These are phyloP conservation scores for Acleris sparsana DNA, from an alignment of 2,888 invertebrate species.

Conservation along the genomic window DNA sequence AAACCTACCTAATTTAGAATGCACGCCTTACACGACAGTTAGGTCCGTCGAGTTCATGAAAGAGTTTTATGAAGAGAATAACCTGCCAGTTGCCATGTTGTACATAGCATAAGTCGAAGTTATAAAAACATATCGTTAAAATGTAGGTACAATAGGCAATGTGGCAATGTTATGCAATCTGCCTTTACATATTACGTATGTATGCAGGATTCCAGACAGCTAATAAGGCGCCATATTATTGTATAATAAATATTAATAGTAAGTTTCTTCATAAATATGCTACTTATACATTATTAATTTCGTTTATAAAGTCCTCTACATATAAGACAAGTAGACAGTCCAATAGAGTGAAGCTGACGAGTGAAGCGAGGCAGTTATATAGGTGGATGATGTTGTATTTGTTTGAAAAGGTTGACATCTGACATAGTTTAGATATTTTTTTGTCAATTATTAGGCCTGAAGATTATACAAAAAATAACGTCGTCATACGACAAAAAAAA, in stretches of 20 bases:
- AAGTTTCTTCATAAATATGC: background rate
- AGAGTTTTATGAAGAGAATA: no score
- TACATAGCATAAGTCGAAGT: background rate
- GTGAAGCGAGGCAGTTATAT: background rate
- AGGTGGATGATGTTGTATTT: no score
- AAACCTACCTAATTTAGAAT: no score
- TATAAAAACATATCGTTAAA: background rate
- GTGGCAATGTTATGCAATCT: slow-evolving; percentile 12
- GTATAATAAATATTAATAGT: slow-evolving; percentile 6
- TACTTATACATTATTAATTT: slow-evolving; percentile 1
- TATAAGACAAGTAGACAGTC: background rate
- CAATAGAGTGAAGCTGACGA: background rate
- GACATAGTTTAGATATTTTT: no score
- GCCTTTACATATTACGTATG: slow-evolving; percentile 1
- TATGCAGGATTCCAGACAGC: slow-evolving; percentile 18
- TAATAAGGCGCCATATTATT: slow-evolving; percentile 23
- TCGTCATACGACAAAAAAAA: no score
- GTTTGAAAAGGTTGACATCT: no score
- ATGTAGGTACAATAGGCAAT: background rate
- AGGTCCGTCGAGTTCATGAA: no score
- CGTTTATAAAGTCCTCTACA: background rate
- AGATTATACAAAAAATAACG: no score
- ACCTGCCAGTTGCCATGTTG: no score
- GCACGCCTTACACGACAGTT: no score
- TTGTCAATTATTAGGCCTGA: no score